Evolutionary conservation across 2,113 vertebrate genomes (phyloP), one percentile per base, ranked within the genome.

Genomic region (Elephantulus edwardii): DNA sequence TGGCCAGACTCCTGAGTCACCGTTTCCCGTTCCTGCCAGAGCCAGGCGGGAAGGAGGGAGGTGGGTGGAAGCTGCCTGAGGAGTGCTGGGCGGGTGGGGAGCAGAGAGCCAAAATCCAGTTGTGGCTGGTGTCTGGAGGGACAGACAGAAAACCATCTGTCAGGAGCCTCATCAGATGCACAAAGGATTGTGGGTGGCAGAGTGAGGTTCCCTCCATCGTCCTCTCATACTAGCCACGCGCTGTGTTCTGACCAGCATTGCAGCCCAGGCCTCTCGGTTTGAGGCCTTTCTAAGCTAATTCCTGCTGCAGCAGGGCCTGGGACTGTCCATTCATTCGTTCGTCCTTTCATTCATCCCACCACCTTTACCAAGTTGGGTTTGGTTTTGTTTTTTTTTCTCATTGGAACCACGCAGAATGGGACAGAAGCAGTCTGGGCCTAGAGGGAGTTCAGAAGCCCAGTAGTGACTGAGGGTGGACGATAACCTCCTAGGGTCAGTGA

Each of bases 1-100:
- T 58, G 40, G 88, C 90, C 93, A 91, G 94, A 89, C 82, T 94
- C 94, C 86, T 95, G 95, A 96, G 96, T 94, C 95, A 95, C 86
- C 46, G 54, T 70, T 95, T 95, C 96, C 93, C 66, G 52, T 44
- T 2, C 33, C 80, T 93, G 91, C 83, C 95, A 90, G 80, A 79
- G 54, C 86, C 54, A 48, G 92, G 95, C 76, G 30, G 93, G 95
- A 89, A 83, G 38, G 12, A 19, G 68, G 82, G 64, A 70, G 71
- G 68, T 38, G 76, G 83, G 33, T 50, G 82, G 91, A 44, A 58
- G 17, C 13, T 2, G 46, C 9, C 16, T 28, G 12, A 8, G 81
- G 46, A 17, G 26, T 17, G 54, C 22, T 26, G n/a, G n/a, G 38
- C 10, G 35, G 35, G 19, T 26, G 30, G 79, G 38, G 48, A 46